Conservation (phyloP, 2,797 vertebrate genomes). For the Jordanella pulchra region DNA sequence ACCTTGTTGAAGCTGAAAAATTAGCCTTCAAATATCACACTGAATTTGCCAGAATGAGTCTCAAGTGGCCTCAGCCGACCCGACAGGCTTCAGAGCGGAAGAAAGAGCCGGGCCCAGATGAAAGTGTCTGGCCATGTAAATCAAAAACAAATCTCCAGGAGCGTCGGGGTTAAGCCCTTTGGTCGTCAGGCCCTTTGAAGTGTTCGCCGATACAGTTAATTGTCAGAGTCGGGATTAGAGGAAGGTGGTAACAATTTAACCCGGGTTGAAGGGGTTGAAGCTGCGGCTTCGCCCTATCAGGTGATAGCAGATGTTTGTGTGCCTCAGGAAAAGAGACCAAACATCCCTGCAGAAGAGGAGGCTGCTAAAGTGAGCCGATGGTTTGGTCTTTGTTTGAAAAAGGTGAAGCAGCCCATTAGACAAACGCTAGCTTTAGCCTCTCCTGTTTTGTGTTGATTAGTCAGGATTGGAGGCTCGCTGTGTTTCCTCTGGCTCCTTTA, state of each 20-base stretch:
- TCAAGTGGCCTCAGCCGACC: conserved; percentile 33
- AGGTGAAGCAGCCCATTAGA: conserved; percentile 86
- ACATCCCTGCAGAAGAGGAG: conserved; percentile 78
- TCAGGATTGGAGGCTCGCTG: too few relatives aligned
- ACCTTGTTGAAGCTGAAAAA: conserved; percentile 45
- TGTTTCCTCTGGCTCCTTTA: too few relatives aligned
- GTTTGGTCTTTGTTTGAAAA: conserved; percentile 91
- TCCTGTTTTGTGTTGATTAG: neutral
- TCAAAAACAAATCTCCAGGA: conserved; percentile 91
- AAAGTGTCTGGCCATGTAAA: conserved; percentile 88
- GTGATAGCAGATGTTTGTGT: conserved; percentile 90
- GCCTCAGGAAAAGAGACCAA: conserved; percentile 70
- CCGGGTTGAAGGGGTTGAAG: conserved; percentile 83
- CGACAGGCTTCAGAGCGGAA: conserved; percentile 47
- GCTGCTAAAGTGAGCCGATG: conserved; percentile 86
- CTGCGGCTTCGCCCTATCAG: conserved; percentile 86
- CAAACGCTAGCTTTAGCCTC: conserved; percentile 61
- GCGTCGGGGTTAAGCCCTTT: conserved; percentile 89
- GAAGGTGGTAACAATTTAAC: conserved; percentile 99
- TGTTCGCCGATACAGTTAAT: conserved; percentile 90
- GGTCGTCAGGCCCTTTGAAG: conserved; percentile 90
- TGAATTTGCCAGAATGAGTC: conserved; percentile 56
- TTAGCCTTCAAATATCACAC: conserved; percentile 67
- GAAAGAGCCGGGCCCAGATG: conserved; percentile 73
- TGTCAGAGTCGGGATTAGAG: conserved; percentile 90